Conservation (phyloP, 2,888 invertebrate genomes). For the Tipula lateralis region DNA sequence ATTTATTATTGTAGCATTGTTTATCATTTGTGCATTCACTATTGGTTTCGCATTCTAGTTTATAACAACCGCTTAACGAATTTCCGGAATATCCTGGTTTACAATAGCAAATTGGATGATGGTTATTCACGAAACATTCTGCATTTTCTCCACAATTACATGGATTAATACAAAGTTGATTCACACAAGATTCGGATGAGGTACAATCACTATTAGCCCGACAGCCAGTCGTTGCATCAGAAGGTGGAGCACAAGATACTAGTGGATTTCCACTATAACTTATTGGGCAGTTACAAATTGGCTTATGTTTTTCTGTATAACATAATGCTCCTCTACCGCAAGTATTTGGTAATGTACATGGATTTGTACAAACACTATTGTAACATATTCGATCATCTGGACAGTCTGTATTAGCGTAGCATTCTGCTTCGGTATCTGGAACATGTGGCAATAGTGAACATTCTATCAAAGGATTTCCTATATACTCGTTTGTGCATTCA, state of each 20-base stretch:
- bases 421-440: constrained; percentile 56
- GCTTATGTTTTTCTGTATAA: constrained; percentile 67
- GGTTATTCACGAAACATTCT: constrained; percentile 74
- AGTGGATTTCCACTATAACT: constrained; percentile 70
- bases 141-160: constrained; percentile 81
- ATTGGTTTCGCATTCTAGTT: constrained; percentile 77
- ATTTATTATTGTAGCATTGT: constrained; percentile 77
- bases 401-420: constrained; percentile 74
- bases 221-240: constrained; percentile 64
- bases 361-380: constrained; percentile 72
- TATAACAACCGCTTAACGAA: constrained; percentile 73
- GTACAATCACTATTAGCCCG: constrained; percentile 76
- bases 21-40: constrained; percentile 74
- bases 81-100: constrained; percentile 78
- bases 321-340: constrained; percentile 81
- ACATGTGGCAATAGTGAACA: constrained; percentile 53
- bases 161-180: constrained; percentile 72
- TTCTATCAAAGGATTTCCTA: constrained; percentile 73
- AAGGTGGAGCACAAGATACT: constrained; percentile 68
- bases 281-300: constrained; percentile 75
- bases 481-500: constrained; percentile 70
- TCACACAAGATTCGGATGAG: constrained; percentile 76
- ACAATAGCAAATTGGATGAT: constrained; percentile 82
- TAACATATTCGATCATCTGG: constrained; percentile 67
- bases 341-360: constrained; percentile 62